A percentile compares a stretch with the other conserved stretches of the same genome.
phyloP scores from a whole-genome alignment of 2,888 invertebrate species.

The Oscheius sp. region DNA sequence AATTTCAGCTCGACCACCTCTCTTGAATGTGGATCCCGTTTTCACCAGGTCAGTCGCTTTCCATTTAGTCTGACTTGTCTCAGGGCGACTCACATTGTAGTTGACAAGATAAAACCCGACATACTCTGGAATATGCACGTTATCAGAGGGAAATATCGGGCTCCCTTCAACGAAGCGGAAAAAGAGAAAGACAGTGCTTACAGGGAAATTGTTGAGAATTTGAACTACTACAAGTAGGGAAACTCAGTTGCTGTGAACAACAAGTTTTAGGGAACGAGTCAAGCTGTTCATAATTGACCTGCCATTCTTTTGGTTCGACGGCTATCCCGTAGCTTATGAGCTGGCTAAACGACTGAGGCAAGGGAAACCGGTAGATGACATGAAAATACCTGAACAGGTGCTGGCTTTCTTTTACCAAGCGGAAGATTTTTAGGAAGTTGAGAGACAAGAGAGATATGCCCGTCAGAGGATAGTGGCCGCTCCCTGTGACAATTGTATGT shows the following conservation, averaged over 20 bases:
- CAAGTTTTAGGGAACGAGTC: background rate
- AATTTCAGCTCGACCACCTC: slow-evolving; percentile 11
- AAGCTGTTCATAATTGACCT: slow-evolving; percentile 22
- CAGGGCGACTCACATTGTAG: background rate
- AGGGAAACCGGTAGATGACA: background rate
- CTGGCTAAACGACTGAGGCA: slow-evolving; percentile 4
- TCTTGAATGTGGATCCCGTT: background rate
- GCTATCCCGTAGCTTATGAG: slow-evolving; percentile 4
- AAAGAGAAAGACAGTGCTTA: background rate
- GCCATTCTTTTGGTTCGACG: slow-evolving; percentile 15
- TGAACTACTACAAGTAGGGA: slow-evolving; percentile 11
- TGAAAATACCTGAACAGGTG: slow-evolving; percentile 4
- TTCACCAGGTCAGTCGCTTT: background rate
- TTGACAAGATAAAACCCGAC: slow-evolving; percentile 11
- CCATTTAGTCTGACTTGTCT: background rate
- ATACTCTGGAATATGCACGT: slow-evolving; percentile 10
- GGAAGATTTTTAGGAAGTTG: background rate
- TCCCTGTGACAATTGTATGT: slow-evolving; percentile 4
- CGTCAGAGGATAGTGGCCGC: slow-evolving; percentile 2
- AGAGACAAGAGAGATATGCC: slow-evolving; percentile 1
- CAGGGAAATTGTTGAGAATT: background rate
- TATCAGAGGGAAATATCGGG: too few species aligned
- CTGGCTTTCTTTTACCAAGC: background rate
- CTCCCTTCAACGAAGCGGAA: slow-evolving; percentile 1
- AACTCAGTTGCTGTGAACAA: background rate